Percentiles rank a stretch among this genome's conserved stretches.
Evolutionary conservation across 2,797 vertebrate species (phyloP).

Genomic region (Myotis vivesi): DNA sequence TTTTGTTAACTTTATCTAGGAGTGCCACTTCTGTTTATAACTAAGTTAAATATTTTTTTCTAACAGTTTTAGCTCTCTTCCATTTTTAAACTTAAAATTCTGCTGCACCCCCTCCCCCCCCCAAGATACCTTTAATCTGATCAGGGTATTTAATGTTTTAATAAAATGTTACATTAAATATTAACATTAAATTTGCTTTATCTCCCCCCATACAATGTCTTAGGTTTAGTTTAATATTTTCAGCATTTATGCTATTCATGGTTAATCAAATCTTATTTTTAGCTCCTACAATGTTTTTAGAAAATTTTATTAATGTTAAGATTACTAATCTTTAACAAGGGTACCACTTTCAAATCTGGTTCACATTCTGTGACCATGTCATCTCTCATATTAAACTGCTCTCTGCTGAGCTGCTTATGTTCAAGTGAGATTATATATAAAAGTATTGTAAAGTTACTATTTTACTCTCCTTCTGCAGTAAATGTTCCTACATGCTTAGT

Average conservation of each 20-base stretch:
- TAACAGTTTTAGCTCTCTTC: conserved; percentile 48
- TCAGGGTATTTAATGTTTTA: conserved; percentile 56
- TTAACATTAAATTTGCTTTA: conserved; percentile 45
- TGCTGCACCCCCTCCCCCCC: background rate
- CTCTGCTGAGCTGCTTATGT: conserved; percentile 29
- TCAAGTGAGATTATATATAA: background rate
- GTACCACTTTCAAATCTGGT: conserved; percentile 48
- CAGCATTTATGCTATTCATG: conserved; percentile 9
- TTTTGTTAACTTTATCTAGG: conserved; percentile 71
- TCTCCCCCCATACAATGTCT: background rate
- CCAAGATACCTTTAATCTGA: conserved; percentile 13
- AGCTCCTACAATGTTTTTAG: conserved; percentile 34
- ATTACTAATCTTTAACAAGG: background rate
- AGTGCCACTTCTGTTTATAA: conserved; percentile 72
- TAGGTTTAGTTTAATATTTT: conserved; percentile 51
- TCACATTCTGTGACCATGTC: conserved; percentile 23
- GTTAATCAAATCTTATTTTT: conserved; percentile 33
- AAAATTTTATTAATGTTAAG: conserved; percentile 50
- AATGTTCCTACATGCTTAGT: background rate
- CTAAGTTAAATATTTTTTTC: conserved; percentile 58
- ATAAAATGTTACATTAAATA: conserved; percentile 51
- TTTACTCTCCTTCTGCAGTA: background rate
- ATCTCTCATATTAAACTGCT: conserved; percentile 49
- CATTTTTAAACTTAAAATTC: conserved; percentile 56
- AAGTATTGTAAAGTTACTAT: conserved; percentile 15